Evolutionary conservation across 2,113 vertebrate genomes (phyloP).

Genomic region (Hyla sarda): DNA sequence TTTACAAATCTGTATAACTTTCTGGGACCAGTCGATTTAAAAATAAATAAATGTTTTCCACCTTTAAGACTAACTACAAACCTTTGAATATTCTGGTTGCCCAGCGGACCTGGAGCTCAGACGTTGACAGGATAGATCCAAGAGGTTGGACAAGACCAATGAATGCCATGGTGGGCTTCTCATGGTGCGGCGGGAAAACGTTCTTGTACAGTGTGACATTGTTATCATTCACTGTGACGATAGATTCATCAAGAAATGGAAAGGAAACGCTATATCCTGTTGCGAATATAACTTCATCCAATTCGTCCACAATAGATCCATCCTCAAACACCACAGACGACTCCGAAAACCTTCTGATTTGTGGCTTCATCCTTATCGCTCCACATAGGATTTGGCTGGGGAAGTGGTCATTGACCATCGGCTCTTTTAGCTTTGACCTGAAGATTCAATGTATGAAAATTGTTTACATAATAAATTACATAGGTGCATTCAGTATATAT

Average conservation of each 20-base stretch:
- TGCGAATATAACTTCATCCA: conserved; percentile 84
- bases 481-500: background rate
- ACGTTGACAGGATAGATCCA: conserved; percentile 77
- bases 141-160: conserved; percentile 76
- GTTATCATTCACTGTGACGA: conserved; percentile 68
- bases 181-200: conserved; percentile 76
- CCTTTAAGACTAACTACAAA: no score
- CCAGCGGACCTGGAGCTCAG: conserved; percentile 87
- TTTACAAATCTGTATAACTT: no score
- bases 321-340: conserved; percentile 82
- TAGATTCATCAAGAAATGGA: conserved; percentile 75
- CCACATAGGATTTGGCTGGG: conserved; percentile 80
- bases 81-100: conserved; percentile 80
- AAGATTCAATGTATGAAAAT: background rate
- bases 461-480: background rate
- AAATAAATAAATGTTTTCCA: no score
- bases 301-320: conserved; percentile 72
- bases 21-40: no score
- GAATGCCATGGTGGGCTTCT: conserved; percentile 78
- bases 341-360: conserved; percentile 74
- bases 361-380: conserved; percentile 75
- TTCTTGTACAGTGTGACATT: conserved; percentile 77
- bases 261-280: conserved; percentile 79
- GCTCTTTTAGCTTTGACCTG: conserved; percentile 67
- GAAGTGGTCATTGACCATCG: conserved; percentile 80